Evolutionary conservation across 2,888 invertebrate genomes (phyloP).

Genomic region (Cloeon dipterum): DNA sequence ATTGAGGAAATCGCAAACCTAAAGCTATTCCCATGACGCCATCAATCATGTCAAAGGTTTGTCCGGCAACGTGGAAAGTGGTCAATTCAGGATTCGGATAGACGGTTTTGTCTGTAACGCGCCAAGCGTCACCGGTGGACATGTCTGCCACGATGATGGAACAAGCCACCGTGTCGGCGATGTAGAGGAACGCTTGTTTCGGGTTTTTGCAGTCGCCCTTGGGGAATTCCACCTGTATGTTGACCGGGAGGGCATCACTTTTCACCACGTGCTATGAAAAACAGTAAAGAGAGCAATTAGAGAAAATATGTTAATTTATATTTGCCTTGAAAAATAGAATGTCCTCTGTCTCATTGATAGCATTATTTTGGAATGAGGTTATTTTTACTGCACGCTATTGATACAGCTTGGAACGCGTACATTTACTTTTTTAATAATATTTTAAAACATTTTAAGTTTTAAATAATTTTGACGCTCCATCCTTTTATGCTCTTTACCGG

Average conservation of each 20-base stretch:
- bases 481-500: no score
- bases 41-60: conserved; percentile 45
- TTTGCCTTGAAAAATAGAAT: no score
- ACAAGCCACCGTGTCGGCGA: conserved; percentile 60
- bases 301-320: no score
- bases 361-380: no score
- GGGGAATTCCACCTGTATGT: not conserved
- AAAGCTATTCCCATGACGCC: conserved; percentile 46
- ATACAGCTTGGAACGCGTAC: no score
- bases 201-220: not conserved
- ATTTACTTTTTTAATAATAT: no score
- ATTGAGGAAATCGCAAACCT: no score
- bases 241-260: not conserved
- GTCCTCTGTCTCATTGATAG: no score
- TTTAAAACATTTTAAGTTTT: no score
- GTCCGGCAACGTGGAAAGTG: conserved; percentile 44
- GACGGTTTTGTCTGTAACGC: conserved; percentile 60
- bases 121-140: conserved; percentile 51
- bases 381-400: no score
- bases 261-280: not conserved
- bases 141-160: conserved; percentile 40
- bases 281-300: no score
- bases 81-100: conserved; percentile 63
- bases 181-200: conserved; percentile 35
- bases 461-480: no score